Evolutionary conservation across 2,113 vertebrate species (phyloP).

Genomic region (Catharus bicknelli): DNA sequence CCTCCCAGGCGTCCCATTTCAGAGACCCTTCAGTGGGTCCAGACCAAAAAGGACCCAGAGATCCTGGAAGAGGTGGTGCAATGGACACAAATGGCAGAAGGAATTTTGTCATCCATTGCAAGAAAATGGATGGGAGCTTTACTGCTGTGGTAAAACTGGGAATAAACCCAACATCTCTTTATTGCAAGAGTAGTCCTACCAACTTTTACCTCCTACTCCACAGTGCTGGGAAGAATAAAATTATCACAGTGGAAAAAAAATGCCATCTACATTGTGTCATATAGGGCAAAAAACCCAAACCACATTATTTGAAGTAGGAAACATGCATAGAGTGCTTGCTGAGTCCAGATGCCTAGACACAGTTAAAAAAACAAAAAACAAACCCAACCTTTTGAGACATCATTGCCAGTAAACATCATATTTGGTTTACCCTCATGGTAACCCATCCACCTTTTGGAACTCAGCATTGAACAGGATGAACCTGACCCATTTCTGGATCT

Average conservation of each 20-base stretch:
- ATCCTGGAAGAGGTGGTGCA: neutral
- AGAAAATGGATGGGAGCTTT: neutral
- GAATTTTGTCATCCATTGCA: neutral
- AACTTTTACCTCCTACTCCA: neutral
- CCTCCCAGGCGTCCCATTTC: neutral
- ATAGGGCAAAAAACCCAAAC: neutral
- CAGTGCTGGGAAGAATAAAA: neutral
- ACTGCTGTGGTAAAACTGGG: neutral
- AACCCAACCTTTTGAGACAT: neutral
- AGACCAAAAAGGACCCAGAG: neutral
- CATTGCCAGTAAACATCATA: neutral
- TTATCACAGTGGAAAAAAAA: neutral
- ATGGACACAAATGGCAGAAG: neutral
- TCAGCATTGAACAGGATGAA: neutral
- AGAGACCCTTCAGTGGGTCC: neutral
- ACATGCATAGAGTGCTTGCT: neutral
- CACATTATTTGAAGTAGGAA: neutral
- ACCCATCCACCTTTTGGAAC: neutral
- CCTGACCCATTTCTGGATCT: neutral
- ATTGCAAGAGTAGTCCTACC: neutral
- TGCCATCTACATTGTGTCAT: neutral
- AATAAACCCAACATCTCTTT: neutral
- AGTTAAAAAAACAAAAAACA: neutral
- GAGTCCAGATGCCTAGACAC: neutral
- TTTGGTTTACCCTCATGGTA: neutral